phyloP scores from a whole-genome alignment of 2,113 vertebrate genomes.

The Nerophis lumbriciformis region DNA sequence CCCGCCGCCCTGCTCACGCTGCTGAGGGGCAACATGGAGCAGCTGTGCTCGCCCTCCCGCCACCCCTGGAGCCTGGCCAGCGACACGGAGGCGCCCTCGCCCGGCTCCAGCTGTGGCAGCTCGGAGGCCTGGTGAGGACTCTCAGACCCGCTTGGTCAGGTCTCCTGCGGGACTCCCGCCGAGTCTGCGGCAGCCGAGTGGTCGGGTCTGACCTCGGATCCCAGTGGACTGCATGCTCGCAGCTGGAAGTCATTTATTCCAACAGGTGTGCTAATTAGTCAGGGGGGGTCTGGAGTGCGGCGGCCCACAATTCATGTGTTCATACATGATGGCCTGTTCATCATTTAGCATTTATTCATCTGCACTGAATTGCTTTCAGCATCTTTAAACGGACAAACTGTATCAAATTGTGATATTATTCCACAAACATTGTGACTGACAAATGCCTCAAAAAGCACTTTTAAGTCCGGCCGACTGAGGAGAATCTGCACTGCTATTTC shows the following conservation, averaged over 20 bases:
- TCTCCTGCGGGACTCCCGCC: too few relatives aligned
- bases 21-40: slow-evolving; percentile 73
- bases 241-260: not conserved
- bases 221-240: not conserved
- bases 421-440: too few relatives aligned
- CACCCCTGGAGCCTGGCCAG: slow-evolving; percentile 70
- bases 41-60: slow-evolving; percentile 63
- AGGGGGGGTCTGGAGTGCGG: too few relatives aligned
- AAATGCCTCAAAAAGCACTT: slow-evolving; percentile 41
- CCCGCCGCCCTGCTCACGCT: slow-evolving; percentile 68
- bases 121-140: slow-evolving; percentile 68
- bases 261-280: too few relatives aligned
- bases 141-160: not conserved
- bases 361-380: too few relatives aligned
- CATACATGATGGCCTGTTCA: too few relatives aligned
- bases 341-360: too few relatives aligned
- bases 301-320: too few relatives aligned
- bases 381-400: too few relatives aligned
- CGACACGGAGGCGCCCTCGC: slow-evolving; percentile 75
- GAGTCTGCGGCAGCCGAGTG: too few relatives aligned
- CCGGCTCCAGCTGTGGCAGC: slow-evolving; percentile 72
- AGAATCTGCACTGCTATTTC: slow-evolving; percentile 32
- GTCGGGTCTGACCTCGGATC: slow-evolving; percentile 3
- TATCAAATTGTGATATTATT: too few relatives aligned
- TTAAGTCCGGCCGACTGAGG: slow-evolving; percentile 28